These are phyloP conservation scores for Drosophila littoralis DNA, from an alignment of 1,140 invertebrate genomes.

Conservation along the genomic window DNA sequence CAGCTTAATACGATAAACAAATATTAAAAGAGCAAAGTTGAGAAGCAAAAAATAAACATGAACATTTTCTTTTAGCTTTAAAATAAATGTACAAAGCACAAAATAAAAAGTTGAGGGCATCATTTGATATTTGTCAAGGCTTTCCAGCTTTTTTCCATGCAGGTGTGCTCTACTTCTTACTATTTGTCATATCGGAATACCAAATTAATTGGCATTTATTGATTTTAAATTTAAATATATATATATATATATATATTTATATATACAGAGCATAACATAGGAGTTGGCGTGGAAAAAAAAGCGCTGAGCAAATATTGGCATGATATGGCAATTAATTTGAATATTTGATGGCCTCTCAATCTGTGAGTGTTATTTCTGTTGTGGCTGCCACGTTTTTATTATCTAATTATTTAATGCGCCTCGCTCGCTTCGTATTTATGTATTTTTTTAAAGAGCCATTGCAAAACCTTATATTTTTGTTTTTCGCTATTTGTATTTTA, in stretches of 20 bases:
- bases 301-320: constrained; percentile 66
- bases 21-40: too few species aligned
- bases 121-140: background rate
- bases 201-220: constrained; percentile 42
- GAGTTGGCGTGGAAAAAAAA: constrained; percentile 44
- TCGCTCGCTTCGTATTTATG: constrained; percentile 40
- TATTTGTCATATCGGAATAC: constrained; percentile 6
- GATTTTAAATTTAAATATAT: constrained; percentile 17
- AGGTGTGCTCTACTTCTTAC: background rate
- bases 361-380: constrained; percentile 18
- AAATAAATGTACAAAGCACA: too few species aligned
- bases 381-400: constrained; percentile 39
- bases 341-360: constrained; percentile 60
- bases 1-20: too few species aligned
- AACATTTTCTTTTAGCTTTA: too few species aligned
- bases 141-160: too few species aligned
- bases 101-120: too few species aligned
- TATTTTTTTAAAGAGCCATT: constrained; percentile 59
- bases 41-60: too few species aligned
- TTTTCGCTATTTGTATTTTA: background rate
- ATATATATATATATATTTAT: too few species aligned
- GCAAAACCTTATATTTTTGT: constrained; percentile 23
- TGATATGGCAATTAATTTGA: constrained; percentile 71
- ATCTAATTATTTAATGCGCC: constrained; percentile 70
- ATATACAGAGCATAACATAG: constrained; percentile 25